Evolutionary conservation across 2,113 vertebrate species (phyloP), one percentile per base, ranked within the genome.

Genomic region (Hippocampus abdominalis): DNA sequence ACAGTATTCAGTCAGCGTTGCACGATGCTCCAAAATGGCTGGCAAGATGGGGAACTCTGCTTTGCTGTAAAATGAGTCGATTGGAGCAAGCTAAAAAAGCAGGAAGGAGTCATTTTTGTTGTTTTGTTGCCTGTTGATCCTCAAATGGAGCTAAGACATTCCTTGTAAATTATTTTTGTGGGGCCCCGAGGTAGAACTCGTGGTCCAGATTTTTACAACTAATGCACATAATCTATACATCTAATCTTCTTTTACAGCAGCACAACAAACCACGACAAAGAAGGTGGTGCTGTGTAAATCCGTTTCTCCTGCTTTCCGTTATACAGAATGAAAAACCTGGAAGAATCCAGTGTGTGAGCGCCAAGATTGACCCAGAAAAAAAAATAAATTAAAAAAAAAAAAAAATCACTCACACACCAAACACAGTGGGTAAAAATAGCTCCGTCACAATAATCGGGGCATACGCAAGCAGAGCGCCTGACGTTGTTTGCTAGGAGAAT

Each of bases 391-490:
- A n/a, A n/a, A 40, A 40, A 40, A 5, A 46, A 10, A 49, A 49
- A 4, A 49, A 49, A 49, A 49, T 49, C 8, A 64, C 71, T 75
- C 77, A 77, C 76, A 65, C 76, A 70, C 85, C 13, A 77, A 80
- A 79, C 74, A 78, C 79, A 53, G 21, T 64, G 70, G 13, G 64
- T 89, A 88, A 86, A 91, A 89, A 91, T 91, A 91, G 84, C 83
- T 42, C 27, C 70, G 85, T 85, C 83, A 87, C 85, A 90, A 89
- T 90, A 90, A 90, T 89, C 88, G 82, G 54, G 74, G 81, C 81
- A 87, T 82, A 91, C 82, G 83, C 81, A 89, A 87, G 86, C 88
- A 86, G 81, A 85, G 80, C 21, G 75, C 81, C 66, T 89, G 88
- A 86, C 83, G 87, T 86, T 78, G 82, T 83, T 84, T 62, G 75